Evolutionary conservation across 2,888 invertebrate genomes (phyloP).

Genomic region (Melanostoma scalare): DNA sequence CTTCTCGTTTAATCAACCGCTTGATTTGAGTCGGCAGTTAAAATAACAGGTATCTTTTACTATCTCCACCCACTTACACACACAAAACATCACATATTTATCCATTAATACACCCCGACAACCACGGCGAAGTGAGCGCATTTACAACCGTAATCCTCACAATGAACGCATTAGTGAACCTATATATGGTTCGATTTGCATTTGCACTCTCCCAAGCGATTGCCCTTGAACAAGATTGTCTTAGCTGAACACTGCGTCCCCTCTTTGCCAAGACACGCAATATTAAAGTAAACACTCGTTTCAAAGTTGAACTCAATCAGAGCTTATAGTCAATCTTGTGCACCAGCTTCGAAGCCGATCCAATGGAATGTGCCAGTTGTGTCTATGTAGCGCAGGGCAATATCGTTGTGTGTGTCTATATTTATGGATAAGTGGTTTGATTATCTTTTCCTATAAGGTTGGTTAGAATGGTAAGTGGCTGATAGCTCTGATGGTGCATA

Average conservation of each 20-base stretch:
- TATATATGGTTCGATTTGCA: constrained; percentile 51
- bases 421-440: constrained; percentile 64
- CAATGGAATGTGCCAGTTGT: constrained; percentile 61
- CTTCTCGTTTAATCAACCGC: too few species aligned
- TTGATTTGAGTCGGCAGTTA: background rate
- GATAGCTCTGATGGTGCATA: constrained; percentile 54
- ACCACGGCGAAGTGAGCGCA: constrained; percentile 7
- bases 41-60: constrained; percentile 15
- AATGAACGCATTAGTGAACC: constrained; percentile 34
- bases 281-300: constrained; percentile 57
- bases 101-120: background rate
- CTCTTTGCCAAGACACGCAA: constrained; percentile 30
- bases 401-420: constrained; percentile 32
- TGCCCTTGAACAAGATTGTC: constrained; percentile 69
- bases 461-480: constrained; percentile 52
- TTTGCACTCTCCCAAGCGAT: constrained; percentile 57
- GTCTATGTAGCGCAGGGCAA: constrained; percentile 26
- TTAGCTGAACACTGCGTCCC: constrained; percentile 20
- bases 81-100: constrained; percentile 20
- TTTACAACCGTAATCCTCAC: constrained; percentile 3
- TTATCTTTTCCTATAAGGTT: constrained; percentile 60
- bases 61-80: constrained; percentile 23
- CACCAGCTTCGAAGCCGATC: constrained; percentile 15
- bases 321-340: constrained; percentile 42
- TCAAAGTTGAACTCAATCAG: constrained; percentile 59